A percentile compares a stretch with the other conserved stretches of the same genome.
Conservation (phyloP, 1,140 invertebrate genomes). For the Zaprionus lachaisei region DNA sequence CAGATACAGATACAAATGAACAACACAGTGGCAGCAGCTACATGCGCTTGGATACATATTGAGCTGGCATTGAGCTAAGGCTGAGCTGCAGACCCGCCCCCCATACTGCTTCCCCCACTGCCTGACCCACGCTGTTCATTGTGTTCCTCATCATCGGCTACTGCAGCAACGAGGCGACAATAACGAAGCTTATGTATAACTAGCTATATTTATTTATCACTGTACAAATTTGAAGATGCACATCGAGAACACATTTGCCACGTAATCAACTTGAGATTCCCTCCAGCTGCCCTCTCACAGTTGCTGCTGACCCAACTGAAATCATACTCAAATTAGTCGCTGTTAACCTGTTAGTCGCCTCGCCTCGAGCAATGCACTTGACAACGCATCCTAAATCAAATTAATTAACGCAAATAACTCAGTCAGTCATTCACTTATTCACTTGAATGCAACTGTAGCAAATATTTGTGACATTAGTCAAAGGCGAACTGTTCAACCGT, state of each 20-base stretch:
- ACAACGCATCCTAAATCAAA: slow-evolving; percentile 42
- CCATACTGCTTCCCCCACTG: not conserved
- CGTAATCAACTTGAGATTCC: not conserved
- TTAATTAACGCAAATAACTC: slow-evolving; percentile 58
- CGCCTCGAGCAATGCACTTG: slow-evolving; percentile 3
- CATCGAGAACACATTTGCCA: slow-evolving; percentile 14
- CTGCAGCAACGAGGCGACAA: slow-evolving; percentile 67
- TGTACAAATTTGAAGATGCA: slow-evolving; percentile 38
- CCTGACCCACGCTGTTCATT: slow-evolving; percentile 20
- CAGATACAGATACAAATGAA: slow-evolving; percentile 54
- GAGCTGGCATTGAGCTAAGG: slow-evolving; percentile 63
- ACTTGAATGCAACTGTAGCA: slow-evolving; percentile 10
- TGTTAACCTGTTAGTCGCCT: slow-evolving; percentile 18
- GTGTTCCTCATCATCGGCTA: slow-evolving; percentile 67
- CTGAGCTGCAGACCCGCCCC: slow-evolving; percentile 28
- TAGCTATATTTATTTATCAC: slow-evolving; percentile 50
- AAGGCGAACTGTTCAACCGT: slow-evolving; percentile 27
- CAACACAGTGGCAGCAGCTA: slow-evolving; percentile 22
- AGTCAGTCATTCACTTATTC: slow-evolving; percentile 27
- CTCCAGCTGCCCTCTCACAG: not conserved
- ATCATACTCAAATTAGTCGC: slow-evolving; percentile 12
- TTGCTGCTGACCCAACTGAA: not conserved
- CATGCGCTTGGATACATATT: slow-evolving; percentile 57
- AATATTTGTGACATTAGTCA: slow-evolving; percentile 55
- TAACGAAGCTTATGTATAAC: slow-evolving; percentile 65